Evolutionary conservation across 2,113 vertebrate genomes (phyloP), one percentile per base, ranked within the genome.

Genomic region (Oreochromis aureus): DNA sequence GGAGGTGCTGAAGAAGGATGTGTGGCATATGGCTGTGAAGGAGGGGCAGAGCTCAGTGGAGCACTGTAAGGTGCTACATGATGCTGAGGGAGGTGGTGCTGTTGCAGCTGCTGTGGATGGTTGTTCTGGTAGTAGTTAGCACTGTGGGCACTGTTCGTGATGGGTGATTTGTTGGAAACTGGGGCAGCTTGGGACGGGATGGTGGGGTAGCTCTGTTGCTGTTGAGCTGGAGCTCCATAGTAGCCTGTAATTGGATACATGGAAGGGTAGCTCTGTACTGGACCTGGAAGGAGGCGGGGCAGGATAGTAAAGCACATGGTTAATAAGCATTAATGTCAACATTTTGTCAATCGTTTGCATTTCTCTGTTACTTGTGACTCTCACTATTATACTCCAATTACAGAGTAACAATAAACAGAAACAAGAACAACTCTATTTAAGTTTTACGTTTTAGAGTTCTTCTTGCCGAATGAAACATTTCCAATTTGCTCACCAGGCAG

Each of bases 131-230:
- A 97, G 92, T 97, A 99, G 96, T 93, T 92, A 24, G 91, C 89
- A 91, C 91, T 91, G 80, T 96, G 96, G 84, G 96, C 96, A 93
- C 92, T 95, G 95, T 97, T 97, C 87, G 95, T 81, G 36, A 95
- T 89, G 3, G 97, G 95, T 86, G 95, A 90, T 97, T 98, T 99
- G 95, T 30, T 96, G 91, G 97, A 93, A 87, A 94, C 96, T 94
- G 97, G 95, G 85, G 95, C 88, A 83, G 96, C 95, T 85, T 96
- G 95, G 94, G 95, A 96, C 76, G 97, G 96, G 92, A 96, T 90
- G 8, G 82, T 83, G 81, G 91, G 84, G 85, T 97, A 97, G 95
- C 91, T 96, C 76, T 97, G 96, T 82, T 88, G 94, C 11, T 95
- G 94, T 19, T 95, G 96, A 94, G 96, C 95, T 1, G 94, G 94